Conservation (phyloP, 2,797 vertebrate genomes). For the Periophthalmus magnuspinnatus region DNA sequence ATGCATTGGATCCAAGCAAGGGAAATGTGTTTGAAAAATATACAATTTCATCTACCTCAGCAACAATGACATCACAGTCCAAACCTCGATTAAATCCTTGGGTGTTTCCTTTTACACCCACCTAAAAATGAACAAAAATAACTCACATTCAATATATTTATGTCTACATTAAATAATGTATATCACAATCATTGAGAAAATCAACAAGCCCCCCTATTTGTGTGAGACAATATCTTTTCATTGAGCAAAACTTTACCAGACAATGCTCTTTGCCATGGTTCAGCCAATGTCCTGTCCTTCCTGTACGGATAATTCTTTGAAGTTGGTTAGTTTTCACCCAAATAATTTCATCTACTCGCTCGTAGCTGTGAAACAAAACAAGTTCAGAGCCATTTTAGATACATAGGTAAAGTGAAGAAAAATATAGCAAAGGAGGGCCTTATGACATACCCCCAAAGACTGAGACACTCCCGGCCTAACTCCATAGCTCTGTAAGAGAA, state of each 20-base stretch:
- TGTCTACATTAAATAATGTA: not conserved
- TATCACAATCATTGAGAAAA: not conserved
- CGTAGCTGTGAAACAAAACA: constrained; percentile 76
- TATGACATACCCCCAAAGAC: constrained; percentile 88
- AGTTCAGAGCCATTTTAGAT: not conserved
- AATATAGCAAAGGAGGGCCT: too few relatives aligned
- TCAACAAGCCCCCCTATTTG: not conserved
- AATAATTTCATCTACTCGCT: constrained; percentile 92
- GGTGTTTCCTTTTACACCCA: constrained; percentile 90
- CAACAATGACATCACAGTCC: constrained; percentile 94
- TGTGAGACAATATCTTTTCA: too few relatives aligned
- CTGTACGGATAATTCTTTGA: constrained; percentile 92
- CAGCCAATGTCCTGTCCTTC: constrained; percentile 91
- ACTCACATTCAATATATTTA: not conserved
- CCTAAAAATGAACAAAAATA: constrained; percentile 67
- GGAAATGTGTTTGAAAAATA: not conserved
- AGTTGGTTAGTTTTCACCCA: constrained; percentile 97
- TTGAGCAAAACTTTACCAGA: constrained; percentile 71
- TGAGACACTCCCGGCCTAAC: constrained; percentile 90
- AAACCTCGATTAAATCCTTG: constrained; percentile 94
- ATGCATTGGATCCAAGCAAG: too few relatives aligned
- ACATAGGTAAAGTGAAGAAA: not conserved
- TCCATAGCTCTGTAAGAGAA: constrained; percentile 86
- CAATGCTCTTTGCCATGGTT: constrained; percentile 96
- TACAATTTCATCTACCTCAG: constrained; percentile 77